Base-by-base conservation (phyloP, 1,140 invertebrate genomes). In the Bradynema listronoti region DNA sequence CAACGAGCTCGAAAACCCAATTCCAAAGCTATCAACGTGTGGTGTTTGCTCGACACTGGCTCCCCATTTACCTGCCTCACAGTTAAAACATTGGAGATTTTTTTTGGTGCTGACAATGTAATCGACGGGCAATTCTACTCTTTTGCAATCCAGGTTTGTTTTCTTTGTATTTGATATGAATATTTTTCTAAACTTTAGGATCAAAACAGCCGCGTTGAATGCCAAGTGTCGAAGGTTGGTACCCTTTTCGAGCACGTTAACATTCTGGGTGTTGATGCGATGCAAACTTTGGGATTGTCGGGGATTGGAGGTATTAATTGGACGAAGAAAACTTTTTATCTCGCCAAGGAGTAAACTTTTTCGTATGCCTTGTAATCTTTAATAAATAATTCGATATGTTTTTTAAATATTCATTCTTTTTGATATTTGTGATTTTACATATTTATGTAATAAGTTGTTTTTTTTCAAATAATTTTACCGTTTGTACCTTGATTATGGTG, bases 151-250 rank as follows among this genome's bases (percentile, higher is more conserved):
- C 57, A 59, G 57, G 57, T 59, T 59, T 59, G 58, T 61, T 64
- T 59, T 59, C 41, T 33, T 59, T 11, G 30, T 24, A n/a, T 61
- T 32, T 63, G 59, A 61, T 39, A 60, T 58, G 5, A 58, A 11
- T 60, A 64, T 61, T 59, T n/a, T 58, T 60, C 29, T 41, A 47
- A 47, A 39, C n/a, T 61, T 59, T 61, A 58, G 56, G 56, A 58
- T 32, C 56, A 61, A 56, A 49, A 14, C 5, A 58, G 54, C 56
- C 14, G 0, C 0, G 61, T 58, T 33, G 56, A 58, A 22, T 58
- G 56, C 1, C 56, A 58, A 62, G 56, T 61, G 1, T 58, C 56
- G 1, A 58, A 58, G 1, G n/a, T n/a, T n/a, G n/a, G n/a, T n/a
- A 56, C 56, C 6, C 54, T 60, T 58, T 58, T 56, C 53, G 1